These are phyloP conservation scores for Emydura subglobosa DNA, from an alignment of 2,113 vertebrate species.

Conservation along the genomic window DNA sequence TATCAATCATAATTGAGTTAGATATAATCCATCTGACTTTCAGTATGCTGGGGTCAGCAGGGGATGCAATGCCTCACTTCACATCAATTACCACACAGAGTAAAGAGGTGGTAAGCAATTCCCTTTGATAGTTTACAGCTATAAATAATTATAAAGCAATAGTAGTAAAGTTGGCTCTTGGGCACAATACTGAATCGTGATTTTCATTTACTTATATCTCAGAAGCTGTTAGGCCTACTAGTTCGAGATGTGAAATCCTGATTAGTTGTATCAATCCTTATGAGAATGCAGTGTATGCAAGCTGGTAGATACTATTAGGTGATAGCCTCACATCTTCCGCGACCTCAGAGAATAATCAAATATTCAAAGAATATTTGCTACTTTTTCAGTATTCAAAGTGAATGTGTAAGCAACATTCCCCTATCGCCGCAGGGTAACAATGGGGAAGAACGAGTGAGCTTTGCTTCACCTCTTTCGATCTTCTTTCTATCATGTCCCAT, in stretches of 20 bases:
- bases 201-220: constrained; percentile 78
- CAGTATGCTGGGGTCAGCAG: constrained; percentile 84
- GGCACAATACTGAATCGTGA: constrained; percentile 78
- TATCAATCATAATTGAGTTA: constrained; percentile 98
- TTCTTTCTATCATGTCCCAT: neutral
- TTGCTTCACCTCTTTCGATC: neutral
- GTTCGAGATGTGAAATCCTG: constrained; percentile 52
- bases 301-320: constrained; percentile 3
- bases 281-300: constrained; percentile 10
- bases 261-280: constrained; percentile 51
- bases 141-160: constrained; percentile 88
- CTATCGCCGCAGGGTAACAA: neutral
- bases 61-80: constrained; percentile 84
- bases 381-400: neutral
- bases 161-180: constrained; percentile 78
- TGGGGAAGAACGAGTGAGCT: neutral
- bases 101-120: constrained; percentile 84
- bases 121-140: constrained; percentile 82
- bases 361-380: constrained; percentile 18
- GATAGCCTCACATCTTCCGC: neutral
- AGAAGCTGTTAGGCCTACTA: constrained; percentile 66
- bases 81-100: constrained; percentile 96
- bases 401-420: neutral
- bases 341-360: neutral
- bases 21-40: constrained; percentile 92